Percentiles rank a stretch among this genome's conserved stretches.
phyloP scores from a whole-genome alignment of 2,797 vertebrate genomes.

The Pantherophis alleghaniensis region DNA sequence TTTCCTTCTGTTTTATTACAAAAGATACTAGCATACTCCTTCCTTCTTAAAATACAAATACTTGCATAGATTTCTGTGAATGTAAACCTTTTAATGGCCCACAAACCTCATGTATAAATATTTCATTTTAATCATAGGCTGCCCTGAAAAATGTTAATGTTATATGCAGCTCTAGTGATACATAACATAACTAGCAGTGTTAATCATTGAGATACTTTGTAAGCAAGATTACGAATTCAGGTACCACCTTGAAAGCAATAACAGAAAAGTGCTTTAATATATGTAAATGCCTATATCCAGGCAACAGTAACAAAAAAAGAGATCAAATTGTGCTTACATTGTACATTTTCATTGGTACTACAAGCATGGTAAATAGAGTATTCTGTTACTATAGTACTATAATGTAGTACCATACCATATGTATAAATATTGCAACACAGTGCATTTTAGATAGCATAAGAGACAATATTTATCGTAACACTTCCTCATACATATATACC shows the following conservation, averaged over 20 bases:
- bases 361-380: not conserved
- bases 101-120: not conserved
- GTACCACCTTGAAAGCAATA: not conserved
- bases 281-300: not conserved
- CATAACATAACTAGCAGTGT: not conserved
- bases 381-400: not conserved
- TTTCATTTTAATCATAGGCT: not conserved
- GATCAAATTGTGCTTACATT: not conserved
- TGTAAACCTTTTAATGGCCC: not conserved
- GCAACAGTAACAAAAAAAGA: not conserved
- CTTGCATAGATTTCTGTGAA: not conserved
- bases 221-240: not conserved
- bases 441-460: not conserved
- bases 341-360: not conserved
- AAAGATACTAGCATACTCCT: not conserved
- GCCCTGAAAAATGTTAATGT: not conserved
- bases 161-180: not conserved
- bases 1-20: constrained; percentile 1
- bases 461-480: not conserved
- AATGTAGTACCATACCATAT: not conserved
- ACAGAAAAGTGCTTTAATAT: not conserved
- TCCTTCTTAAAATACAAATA: not conserved
- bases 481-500: not conserved
- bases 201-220: not conserved
- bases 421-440: not conserved